Conservation (phyloP, 1,140 invertebrate genomes). For the Chlorops oryzae region DNA sequence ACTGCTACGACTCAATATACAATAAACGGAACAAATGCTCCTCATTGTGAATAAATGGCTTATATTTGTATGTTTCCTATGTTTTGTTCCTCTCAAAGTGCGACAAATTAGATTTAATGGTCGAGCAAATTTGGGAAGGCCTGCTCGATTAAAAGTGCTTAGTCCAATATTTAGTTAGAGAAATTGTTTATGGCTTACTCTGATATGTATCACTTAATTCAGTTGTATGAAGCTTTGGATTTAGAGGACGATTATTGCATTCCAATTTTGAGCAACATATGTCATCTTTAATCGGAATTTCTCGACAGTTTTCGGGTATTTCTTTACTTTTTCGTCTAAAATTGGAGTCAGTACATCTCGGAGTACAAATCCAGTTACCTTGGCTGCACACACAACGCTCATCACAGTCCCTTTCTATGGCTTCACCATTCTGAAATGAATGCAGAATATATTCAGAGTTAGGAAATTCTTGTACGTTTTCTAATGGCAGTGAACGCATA, state of each 20-base stretch:
- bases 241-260: slow-evolving; percentile 47
- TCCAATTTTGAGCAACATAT: slow-evolving; percentile 69
- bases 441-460: neutral
- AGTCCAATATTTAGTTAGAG: slow-evolving; percentile 2
- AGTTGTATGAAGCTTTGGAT: slow-evolving; percentile 21
- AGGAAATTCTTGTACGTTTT: no score
- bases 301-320: slow-evolving; percentile 63
- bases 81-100: no score
- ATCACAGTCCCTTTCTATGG: slow-evolving; percentile 61
- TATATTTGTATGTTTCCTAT: no score
- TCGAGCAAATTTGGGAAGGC: slow-evolving; percentile 37
- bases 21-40: no score
- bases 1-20: no score
- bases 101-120: neutral
- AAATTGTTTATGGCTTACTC: no score
- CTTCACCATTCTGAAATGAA: slow-evolving; percentile 54
- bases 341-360: slow-evolving; percentile 58
- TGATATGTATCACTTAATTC: slow-evolving; percentile 8
- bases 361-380: slow-evolving; percentile 61
- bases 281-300: slow-evolving; percentile 60
- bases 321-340: slow-evolving; percentile 56
- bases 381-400: slow-evolving; percentile 62
- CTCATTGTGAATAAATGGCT: no score
- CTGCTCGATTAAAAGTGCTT: slow-evolving; percentile 11
- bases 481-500: no score